phyloP scores from a whole-genome alignment of 2,797 vertebrate genomes.

The Enteromius fasciolatus region DNA sequence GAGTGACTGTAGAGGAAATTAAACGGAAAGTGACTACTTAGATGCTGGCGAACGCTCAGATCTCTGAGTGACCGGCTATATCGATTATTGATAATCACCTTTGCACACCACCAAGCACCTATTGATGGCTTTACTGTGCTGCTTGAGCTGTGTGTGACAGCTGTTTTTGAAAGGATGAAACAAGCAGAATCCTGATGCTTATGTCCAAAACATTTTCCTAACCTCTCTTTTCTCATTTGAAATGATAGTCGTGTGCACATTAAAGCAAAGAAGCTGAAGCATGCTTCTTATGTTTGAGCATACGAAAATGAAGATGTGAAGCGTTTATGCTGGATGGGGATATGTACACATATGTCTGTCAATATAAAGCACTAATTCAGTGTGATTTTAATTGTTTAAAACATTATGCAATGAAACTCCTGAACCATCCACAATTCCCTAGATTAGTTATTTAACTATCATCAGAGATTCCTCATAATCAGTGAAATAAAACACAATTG shows the following conservation, averaged over 20 bases:
- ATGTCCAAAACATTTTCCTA: constrained; percentile 46
- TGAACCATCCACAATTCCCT: neutral
- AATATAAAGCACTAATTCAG: neutral
- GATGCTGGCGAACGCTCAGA: neutral
- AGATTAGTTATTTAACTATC: neutral
- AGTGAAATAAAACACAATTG: neutral
- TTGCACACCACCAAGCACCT: constrained; percentile 40
- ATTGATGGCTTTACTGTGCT: constrained; percentile 27
- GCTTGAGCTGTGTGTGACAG: constrained; percentile 34
- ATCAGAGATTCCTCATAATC: neutral
- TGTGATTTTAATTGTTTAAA: neutral
- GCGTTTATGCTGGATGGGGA: neutral
- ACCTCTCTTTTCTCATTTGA: constrained; percentile 18
- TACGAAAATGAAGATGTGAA: neutral
- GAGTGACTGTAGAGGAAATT: constrained; percentile 52
- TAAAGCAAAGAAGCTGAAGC: neutral
- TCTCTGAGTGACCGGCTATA: constrained; percentile 63
- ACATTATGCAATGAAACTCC: neutral
- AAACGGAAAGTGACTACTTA: constrained; percentile 39
- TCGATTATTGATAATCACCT: constrained; percentile 76
- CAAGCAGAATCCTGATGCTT: constrained; percentile 43
- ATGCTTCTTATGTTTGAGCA: neutral
- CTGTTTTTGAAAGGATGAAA: constrained; percentile 48
- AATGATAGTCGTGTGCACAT: neutral
- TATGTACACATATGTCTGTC: neutral